phyloP scores from a whole-genome alignment of 2,113 vertebrate species.

The Condylura cristata region DNA sequence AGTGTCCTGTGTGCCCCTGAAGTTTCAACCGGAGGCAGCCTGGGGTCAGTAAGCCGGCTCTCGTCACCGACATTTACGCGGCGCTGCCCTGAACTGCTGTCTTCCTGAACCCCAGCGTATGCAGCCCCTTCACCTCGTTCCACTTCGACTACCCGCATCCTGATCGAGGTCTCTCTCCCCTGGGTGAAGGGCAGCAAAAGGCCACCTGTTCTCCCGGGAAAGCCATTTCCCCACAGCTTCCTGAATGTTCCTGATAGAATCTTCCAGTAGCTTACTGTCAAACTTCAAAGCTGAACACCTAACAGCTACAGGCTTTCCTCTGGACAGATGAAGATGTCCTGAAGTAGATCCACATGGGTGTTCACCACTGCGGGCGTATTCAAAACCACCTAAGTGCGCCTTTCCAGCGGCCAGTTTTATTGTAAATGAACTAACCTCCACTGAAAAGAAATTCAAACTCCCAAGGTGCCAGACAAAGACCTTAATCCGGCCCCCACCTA shows the following conservation, averaged over 20 bases:
- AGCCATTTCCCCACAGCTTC: background rate
- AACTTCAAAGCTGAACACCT: background rate
- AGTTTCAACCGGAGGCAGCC: background rate
- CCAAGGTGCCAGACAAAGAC: background rate
- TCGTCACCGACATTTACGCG: background rate
- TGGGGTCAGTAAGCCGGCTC: background rate
- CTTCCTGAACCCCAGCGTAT: background rate
- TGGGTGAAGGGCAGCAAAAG: background rate
- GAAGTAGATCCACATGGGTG: background rate
- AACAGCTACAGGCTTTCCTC: background rate
- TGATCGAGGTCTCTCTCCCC: background rate
- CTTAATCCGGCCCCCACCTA: background rate
- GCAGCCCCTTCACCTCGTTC: background rate
- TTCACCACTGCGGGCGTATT: background rate
- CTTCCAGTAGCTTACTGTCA: background rate
- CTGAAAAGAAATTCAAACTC: background rate
- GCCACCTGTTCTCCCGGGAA: background rate
- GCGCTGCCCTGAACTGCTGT: fast-evolving
- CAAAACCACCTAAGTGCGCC: background rate
- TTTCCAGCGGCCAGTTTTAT: background rate
- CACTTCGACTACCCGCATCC: background rate
- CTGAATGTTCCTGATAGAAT: background rate
- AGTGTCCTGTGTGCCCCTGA: too few species aligned
- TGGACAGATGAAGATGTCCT: background rate
- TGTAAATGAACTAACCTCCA: background rate